Percentiles rank a stretch among this genome's conserved stretches.
phyloP scores from a whole-genome alignment of 2,113 vertebrate genomes.

The Anguilla japonica region DNA sequence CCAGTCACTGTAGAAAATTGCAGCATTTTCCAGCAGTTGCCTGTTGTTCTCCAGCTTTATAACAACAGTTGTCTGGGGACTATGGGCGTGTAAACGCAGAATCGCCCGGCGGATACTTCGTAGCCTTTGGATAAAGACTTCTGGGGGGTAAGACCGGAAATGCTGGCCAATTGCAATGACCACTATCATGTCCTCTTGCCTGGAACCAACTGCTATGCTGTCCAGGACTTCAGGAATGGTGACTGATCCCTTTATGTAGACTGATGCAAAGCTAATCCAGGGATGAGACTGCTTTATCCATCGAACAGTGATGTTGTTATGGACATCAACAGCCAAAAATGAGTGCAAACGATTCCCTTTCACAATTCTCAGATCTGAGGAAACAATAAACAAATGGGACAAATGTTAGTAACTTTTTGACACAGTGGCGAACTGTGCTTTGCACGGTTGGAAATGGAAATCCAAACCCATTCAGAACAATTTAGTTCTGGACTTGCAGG shows the following conservation, averaged over 20 bases:
- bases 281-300: constrained; percentile 20
- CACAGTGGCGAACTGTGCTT: not conserved
- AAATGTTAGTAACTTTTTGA: not conserved
- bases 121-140: constrained; percentile 33
- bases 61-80: constrained; percentile 33
- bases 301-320: constrained; percentile 3
- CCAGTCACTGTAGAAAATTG: constrained; percentile 34
- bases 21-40: not conserved
- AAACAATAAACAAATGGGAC: not conserved
- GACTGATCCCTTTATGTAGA: not conserved
- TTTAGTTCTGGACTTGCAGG: too few species aligned
- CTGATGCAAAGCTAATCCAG: not conserved
- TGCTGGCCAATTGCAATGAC: constrained; percentile 39
- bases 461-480: not conserved
- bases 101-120: constrained; percentile 37
- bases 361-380: not conserved
- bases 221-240: constrained; percentile 15
- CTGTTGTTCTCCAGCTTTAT: constrained; percentile 41
- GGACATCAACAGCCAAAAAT: not conserved
- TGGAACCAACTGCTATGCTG: not conserved
- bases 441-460: too few species aligned
- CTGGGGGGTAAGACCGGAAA: constrained; percentile 37
- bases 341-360: not conserved
- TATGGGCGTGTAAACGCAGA: constrained; percentile 24
- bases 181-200: constrained; percentile 25